Conservation (phyloP, 2,113 vertebrate genomes). For the Xenopus borealis region DNA sequence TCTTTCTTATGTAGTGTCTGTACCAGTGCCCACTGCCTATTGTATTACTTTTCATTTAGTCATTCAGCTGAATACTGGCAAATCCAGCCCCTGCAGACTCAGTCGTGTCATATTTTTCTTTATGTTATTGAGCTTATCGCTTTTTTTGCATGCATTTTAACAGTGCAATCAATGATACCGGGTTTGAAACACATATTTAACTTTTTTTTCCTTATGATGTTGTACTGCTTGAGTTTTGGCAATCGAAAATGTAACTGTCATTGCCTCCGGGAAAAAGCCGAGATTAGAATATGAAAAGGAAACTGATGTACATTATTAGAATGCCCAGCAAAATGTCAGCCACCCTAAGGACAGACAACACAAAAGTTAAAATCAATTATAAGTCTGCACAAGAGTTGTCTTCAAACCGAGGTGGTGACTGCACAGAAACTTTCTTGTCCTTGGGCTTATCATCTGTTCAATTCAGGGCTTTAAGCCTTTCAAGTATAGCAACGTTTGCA, state of each 20-base stretch:
- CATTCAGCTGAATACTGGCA: slow-evolving; percentile 5
- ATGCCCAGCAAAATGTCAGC: slow-evolving; percentile 22
- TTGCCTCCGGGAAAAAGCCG: slow-evolving; percentile 14
- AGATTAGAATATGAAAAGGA: slow-evolving; percentile 18
- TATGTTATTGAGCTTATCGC: slow-evolving; percentile 39
- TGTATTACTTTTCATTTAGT: slow-evolving; percentile 24
- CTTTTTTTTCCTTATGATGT: background rate
- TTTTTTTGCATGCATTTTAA: slow-evolving; percentile 6
- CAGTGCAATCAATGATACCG: slow-evolving; percentile 17
- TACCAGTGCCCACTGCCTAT: slow-evolving; percentile 6
- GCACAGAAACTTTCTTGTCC: slow-evolving; percentile 11
- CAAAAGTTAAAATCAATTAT: slow-evolving; percentile 41
- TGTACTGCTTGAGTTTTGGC: slow-evolving; percentile 9
- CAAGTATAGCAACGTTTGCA: background rate
- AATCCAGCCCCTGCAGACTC: slow-evolving; percentile 2
- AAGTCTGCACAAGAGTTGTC: slow-evolving; percentile 15
- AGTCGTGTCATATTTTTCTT: slow-evolving; percentile 20
- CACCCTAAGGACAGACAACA: slow-evolving; percentile 38
- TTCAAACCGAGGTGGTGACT: slow-evolving; percentile 1
- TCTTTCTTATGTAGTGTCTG: slow-evolving; percentile 6
- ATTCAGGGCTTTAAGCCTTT: slow-evolving; percentile 6
- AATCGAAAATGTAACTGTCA: slow-evolving; percentile 34
- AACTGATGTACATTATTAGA: slow-evolving; percentile 2
- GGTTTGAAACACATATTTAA: slow-evolving; percentile 3
- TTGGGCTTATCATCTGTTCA: slow-evolving; percentile 22